phyloP scores from a whole-genome alignment of 1,140 invertebrate species.

The Pseudomyrmex concolor region DNA sequence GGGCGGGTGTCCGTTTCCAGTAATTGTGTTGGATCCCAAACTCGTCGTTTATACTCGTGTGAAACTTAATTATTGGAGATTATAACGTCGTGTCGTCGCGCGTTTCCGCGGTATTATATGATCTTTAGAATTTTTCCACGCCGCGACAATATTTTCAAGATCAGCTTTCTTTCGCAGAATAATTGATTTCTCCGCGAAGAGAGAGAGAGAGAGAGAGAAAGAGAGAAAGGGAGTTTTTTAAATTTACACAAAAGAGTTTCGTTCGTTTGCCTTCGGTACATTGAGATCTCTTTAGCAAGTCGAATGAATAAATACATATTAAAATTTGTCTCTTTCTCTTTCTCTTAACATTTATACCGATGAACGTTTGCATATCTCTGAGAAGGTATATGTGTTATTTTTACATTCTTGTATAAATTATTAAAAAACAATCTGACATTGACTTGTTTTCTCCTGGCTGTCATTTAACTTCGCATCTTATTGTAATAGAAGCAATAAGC shows the following conservation, averaged over 20 bases:
- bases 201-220: too few species aligned
- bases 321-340: not conserved
- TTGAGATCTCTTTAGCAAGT: conserved; percentile 14
- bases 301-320: conserved; percentile 39
- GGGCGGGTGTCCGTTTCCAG: conserved; percentile 9
- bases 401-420: not conserved
- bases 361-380: too few species aligned
- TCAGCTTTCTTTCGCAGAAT: not conserved
- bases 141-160: not conserved
- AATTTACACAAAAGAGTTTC: not conserved
- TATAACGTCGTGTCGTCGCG: not conserved
- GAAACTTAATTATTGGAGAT: conserved; percentile 49
- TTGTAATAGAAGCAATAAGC: too few species aligned
- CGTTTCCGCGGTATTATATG: conserved; percentile 1
- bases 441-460: too few species aligned
- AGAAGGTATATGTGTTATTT: not conserved
- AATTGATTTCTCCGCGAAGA: conserved; percentile 16
- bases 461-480: too few species aligned
- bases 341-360: not conserved
- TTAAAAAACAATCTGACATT: not conserved
- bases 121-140: not conserved
- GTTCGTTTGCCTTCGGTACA: conserved; percentile 10
- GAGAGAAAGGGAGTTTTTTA: not conserved
- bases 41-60: conserved; percentile 13
- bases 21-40: conserved; percentile 52